Conservation (phyloP, 2,888 invertebrate genomes). For the Desoria tigrina region DNA sequence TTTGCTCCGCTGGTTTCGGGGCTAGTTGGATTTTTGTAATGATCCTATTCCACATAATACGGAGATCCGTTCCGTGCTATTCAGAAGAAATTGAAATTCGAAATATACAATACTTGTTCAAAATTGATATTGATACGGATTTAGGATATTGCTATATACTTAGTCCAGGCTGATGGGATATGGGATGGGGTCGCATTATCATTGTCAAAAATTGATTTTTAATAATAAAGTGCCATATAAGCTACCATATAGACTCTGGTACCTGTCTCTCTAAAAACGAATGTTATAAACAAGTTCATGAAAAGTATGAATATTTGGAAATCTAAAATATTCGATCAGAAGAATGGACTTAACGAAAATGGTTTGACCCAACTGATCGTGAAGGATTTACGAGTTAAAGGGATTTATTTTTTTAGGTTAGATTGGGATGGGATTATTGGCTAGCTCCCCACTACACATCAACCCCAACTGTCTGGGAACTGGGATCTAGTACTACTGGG, state of each 20-base stretch:
- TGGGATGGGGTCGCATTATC: no score
- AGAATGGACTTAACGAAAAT: slow-evolving; percentile 14
- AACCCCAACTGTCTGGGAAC: not conserved
- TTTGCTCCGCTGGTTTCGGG: slow-evolving; percentile 22
- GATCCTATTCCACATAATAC: not conserved
- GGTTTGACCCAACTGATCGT: slow-evolving; percentile 18
- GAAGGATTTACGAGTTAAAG: slow-evolving; percentile 10
- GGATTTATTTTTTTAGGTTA: slow-evolving; percentile 13
- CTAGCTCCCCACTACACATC: slow-evolving; percentile 13
- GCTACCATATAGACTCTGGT: no score
- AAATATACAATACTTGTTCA: not conserved
- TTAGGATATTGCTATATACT: not conserved
- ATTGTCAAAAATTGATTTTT: no score
- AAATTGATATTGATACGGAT: slow-evolving; percentile 2
- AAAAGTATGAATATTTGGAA: no score
- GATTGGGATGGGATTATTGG: slow-evolving; percentile 17
- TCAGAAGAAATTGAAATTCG: not conserved
- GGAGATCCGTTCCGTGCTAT: not conserved
- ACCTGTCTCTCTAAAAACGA: no score
- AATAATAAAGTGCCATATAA: no score
- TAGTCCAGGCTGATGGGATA: no score
- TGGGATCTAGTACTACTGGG: no score
- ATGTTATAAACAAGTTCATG: no score
- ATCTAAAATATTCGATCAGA: no score
- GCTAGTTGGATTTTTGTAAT: not conserved